These are phyloP conservation scores for Serinus canaria DNA, from an alignment of 2,113 vertebrate genomes.

Conservation along the genomic window DNA sequence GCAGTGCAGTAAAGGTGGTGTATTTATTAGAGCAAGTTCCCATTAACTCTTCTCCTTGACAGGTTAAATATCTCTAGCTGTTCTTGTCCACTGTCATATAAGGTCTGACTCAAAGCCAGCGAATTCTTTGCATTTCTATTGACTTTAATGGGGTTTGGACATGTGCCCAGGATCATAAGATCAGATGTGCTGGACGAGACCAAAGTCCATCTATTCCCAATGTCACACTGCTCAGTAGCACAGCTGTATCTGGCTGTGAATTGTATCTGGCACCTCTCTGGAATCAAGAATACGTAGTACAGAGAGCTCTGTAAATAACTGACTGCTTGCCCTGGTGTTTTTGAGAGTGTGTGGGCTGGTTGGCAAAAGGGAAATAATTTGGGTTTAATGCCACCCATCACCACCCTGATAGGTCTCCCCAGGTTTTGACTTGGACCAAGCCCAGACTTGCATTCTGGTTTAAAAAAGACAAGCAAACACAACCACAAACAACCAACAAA, in stretches of 20 bases:
- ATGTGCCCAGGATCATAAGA: slow-evolving; percentile 16
- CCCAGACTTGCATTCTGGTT: not conserved
- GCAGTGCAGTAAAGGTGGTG: not conserved
- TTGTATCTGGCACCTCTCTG: not conserved
- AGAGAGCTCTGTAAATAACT: not conserved
- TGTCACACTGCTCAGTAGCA: not conserved
- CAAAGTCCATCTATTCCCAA: slow-evolving; percentile 19
- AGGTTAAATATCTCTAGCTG: not conserved
- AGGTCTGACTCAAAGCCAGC: slow-evolving; percentile 2
- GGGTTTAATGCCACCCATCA: not conserved
- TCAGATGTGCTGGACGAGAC: slow-evolving; percentile 9
- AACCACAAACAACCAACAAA: not conserved
- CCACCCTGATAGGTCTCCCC: not conserved
- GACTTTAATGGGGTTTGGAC: slow-evolving; percentile 15
- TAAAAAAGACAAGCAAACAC: not conserved
- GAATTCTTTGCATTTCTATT: slow-evolving; percentile 32
- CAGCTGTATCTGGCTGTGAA: not conserved
- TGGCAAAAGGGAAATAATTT: not conserved
- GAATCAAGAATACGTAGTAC: not conserved
- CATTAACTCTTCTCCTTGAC: not conserved
- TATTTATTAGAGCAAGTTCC: not conserved
- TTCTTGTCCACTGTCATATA: not conserved
- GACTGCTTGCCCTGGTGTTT: not conserved
- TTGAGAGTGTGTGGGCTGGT: not conserved
- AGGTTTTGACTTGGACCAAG: not conserved